Conservation (phyloP, 2,888 invertebrate species). For the Polylopha cassiicola region DNA sequence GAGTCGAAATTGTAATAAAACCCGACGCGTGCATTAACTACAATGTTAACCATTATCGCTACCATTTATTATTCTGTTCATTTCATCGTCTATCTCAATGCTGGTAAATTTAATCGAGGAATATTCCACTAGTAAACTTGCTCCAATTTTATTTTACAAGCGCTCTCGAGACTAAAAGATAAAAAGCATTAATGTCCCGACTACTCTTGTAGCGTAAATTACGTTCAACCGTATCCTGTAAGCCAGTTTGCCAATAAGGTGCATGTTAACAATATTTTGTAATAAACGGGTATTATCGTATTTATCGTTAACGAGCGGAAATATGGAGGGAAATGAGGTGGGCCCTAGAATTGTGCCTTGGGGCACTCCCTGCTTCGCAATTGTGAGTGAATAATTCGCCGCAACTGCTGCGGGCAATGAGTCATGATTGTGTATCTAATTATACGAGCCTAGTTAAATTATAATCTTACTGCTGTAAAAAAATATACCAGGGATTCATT, state of each 20-base stretch:
- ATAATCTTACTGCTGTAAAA: background rate
- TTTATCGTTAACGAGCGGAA: slow-evolving; percentile 64
- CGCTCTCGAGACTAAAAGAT: slow-evolving; percentile 25
- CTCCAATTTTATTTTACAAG: slow-evolving; percentile 30
- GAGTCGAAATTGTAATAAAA: slow-evolving; percentile 12
- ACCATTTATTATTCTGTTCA: slow-evolving; percentile 39
- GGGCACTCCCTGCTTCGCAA: slow-evolving; percentile 44
- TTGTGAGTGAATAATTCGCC: slow-evolving; percentile 36
- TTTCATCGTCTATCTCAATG: slow-evolving; percentile 35
- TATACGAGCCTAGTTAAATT: slow-evolving; percentile 27
- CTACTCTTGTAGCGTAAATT: slow-evolving; percentile 56
- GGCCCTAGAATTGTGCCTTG: slow-evolving; percentile 47
- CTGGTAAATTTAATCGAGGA: slow-evolving; percentile 32
- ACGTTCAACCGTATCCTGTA: slow-evolving; percentile 55
- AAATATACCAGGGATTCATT: slow-evolving; percentile 1
- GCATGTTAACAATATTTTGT: slow-evolving; percentile 57
- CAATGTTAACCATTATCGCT: slow-evolving; percentile 28
- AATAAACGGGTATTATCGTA: slow-evolving; percentile 58
- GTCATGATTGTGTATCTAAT: slow-evolving; percentile 22
- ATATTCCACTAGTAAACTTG: slow-evolving; percentile 43
- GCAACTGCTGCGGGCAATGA: slow-evolving; percentile 30
- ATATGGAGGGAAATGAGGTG: slow-evolving; percentile 51
- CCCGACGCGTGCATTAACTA: slow-evolving; percentile 12
- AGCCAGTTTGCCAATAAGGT: slow-evolving; percentile 48
- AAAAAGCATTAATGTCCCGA: slow-evolving; percentile 31